Evolutionary conservation across 2,797 vertebrate genomes (phyloP).

Genomic region (Buceros bicornis): DNA sequence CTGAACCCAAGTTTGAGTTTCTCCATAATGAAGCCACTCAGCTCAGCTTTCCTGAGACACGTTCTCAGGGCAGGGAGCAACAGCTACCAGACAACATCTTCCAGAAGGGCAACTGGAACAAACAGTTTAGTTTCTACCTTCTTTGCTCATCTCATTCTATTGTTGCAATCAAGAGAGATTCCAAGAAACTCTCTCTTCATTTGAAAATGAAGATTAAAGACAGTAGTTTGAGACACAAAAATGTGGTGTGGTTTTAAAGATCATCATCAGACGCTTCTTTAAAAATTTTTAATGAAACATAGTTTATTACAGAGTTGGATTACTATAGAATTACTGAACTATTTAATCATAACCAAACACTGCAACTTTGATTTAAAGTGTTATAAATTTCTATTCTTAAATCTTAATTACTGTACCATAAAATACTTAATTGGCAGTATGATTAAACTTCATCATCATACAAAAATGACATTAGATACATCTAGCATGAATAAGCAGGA

Average conservation of each 20-base stretch:
- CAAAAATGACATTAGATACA: neutral
- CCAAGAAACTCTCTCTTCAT: neutral
- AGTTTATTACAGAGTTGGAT: neutral
- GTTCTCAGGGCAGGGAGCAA: neutral
- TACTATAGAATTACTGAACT: neutral
- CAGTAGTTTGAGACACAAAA: neutral
- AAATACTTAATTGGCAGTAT: neutral
- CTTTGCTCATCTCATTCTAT: neutral
- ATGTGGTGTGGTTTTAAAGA: neutral
- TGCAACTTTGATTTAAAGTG: neutral
- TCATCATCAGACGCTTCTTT: neutral
- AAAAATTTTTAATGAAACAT: neutral
- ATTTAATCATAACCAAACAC: neutral
- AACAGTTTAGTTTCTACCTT: neutral
- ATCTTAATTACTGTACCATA: neutral
- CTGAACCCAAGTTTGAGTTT: neutral
- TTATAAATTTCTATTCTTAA: neutral
- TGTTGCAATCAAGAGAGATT: neutral
- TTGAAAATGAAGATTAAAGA: neutral
- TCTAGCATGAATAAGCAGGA: neutral
- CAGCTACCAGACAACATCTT: accelerated
- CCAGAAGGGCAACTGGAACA: neutral
- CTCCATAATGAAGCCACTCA: neutral
- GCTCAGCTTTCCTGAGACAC: neutral
- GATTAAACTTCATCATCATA: neutral